Conservation (phyloP, 2,797 vertebrate genomes). For the Pelochelys cantorii region DNA sequence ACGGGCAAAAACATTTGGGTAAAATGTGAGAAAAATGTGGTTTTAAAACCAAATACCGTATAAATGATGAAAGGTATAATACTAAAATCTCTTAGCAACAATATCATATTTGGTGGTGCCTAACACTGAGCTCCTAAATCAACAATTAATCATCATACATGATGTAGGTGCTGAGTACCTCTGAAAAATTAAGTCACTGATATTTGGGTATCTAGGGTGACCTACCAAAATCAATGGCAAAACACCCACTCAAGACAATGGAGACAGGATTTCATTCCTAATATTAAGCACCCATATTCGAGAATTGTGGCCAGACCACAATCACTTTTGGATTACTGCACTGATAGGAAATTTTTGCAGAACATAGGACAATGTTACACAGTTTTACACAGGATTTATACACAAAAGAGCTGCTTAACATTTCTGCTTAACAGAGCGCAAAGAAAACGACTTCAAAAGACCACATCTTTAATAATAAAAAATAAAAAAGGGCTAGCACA, state of each 20-base stretch:
- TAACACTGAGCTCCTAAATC: background rate
- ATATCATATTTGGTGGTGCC: background rate
- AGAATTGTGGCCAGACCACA: background rate
- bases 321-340: background rate
- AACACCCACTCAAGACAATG: background rate
- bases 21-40: background rate
- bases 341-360: background rate
- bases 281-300: background rate
- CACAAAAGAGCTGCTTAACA: conserved; percentile 35
- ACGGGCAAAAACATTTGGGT: background rate
- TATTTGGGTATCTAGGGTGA: background rate
- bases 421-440: conserved; percentile 36
- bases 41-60: background rate
- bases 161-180: no score
- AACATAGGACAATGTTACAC: background rate
- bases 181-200: background rate
- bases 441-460: conserved; percentile 59
- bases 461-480: conserved; percentile 59
- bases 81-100: background rate
- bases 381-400: conserved; percentile 3
- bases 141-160: background rate
- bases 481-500: conserved; percentile 54
- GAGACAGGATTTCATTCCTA: no score
- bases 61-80: background rate
- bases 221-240: background rate